Evolutionary conservation across 2,888 invertebrate species (phyloP).

Genomic region (Notodonta dromedarius): DNA sequence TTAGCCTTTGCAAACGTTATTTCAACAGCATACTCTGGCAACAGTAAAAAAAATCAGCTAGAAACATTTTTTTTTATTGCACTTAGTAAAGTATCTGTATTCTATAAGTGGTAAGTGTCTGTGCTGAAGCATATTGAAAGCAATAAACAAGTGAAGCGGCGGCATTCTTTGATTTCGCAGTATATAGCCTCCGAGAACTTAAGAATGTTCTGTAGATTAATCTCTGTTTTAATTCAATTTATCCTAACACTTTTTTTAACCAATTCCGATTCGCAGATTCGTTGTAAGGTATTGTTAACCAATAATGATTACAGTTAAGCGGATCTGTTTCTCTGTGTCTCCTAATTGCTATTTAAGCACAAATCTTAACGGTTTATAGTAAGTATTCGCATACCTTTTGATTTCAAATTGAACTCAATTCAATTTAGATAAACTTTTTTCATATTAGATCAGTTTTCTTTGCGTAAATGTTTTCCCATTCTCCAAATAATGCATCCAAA

Average conservation of each 20-base stretch:
- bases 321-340: not conserved
- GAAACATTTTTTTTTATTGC: too few species aligned
- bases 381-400: not conserved
- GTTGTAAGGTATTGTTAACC: not conserved
- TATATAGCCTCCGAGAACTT: not conserved
- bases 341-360: not conserved
- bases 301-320: not conserved
- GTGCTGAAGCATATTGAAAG: not conserved
- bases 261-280: not conserved
- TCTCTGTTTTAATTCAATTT: constrained; percentile 3
- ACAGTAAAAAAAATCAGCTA: too few species aligned
- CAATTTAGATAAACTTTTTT: not conserved
- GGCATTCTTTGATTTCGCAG: not conserved
- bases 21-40: too few species aligned
- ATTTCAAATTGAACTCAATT: not conserved
- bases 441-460: not conserved
- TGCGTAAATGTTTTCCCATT: not conserved
- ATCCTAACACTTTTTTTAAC: not conserved
- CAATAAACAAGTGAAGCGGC: not conserved
- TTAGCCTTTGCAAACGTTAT: too few species aligned
- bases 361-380: not conserved
- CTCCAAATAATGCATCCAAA: too few species aligned
- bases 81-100: too few species aligned
- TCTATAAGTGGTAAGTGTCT: not conserved
- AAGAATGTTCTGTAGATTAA: constrained; percentile 1